A percentile compares a stretch with the other conserved stretches of the same genome.
Conservation (phyloP, 2,113 vertebrate genomes). For the Elephas maximus region DNA sequence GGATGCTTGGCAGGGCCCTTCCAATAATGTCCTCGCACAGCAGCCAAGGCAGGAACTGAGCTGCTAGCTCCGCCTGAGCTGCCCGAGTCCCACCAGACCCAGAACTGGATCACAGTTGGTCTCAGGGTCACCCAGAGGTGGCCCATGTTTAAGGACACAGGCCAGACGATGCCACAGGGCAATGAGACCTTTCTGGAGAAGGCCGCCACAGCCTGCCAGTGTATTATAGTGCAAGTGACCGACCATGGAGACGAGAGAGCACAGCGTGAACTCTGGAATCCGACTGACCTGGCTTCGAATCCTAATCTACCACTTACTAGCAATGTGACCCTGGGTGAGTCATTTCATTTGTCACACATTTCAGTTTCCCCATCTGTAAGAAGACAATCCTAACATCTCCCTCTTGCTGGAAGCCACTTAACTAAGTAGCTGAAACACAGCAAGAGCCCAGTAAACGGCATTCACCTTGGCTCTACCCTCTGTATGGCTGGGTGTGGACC, state of each 20-base stretch:
- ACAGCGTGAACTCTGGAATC: background rate
- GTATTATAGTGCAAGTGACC: background rate
- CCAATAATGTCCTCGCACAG: background rate
- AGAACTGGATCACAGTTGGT: background rate
- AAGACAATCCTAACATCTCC: no score
- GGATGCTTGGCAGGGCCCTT: background rate
- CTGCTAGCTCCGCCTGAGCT: background rate
- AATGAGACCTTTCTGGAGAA: background rate
- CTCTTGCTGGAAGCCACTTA: background rate
- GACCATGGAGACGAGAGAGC: background rate
- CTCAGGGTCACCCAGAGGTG: background rate
- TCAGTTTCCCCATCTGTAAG: background rate
- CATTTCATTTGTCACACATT: background rate
- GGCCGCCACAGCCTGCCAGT: background rate
- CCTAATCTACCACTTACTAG: background rate
- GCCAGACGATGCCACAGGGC: background rate
- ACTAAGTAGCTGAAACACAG: background rate
- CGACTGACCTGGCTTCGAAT: background rate
- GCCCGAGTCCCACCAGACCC: background rate
- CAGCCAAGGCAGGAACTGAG: background rate
- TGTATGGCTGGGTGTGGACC: background rate
- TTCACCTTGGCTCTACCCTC: background rate
- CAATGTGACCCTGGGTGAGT: background rate
- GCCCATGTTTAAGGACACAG: background rate
- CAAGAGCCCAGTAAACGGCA: rapidly evolving